These are phyloP conservation scores for Corbicula japonica DNA, from an alignment of 2,888 invertebrate species.

Conservation along the genomic window DNA sequence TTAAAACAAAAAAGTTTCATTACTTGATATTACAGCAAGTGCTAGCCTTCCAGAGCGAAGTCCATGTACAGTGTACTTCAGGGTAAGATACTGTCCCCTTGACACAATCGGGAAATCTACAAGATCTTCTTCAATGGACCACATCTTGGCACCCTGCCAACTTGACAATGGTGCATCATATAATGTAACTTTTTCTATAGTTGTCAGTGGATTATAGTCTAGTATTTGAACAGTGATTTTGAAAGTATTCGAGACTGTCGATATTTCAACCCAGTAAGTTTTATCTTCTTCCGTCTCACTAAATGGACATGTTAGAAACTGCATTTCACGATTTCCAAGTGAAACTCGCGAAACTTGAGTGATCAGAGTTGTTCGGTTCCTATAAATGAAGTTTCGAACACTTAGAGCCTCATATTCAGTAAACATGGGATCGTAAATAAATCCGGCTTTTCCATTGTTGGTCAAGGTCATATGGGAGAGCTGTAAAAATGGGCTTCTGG, in stretches of 20 bases:
- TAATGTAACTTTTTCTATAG: conserved; percentile 82
- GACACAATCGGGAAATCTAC: conserved; percentile 96
- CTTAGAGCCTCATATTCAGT: conserved; percentile 87
- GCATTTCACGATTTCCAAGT: conserved; percentile 69
- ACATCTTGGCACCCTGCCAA: conserved; percentile 64
- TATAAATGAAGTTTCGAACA: conserved; percentile 81
- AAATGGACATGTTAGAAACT: conserved; percentile 73
- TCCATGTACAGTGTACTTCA: conserved; percentile 81
- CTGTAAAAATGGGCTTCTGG: conserved; percentile 91
- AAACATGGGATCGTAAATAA: conserved; percentile 96
- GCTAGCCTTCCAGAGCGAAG: conserved; percentile 83
- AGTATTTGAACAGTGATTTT: conserved; percentile 81
- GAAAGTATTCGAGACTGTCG: conserved; percentile 42
- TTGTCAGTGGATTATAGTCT: conserved; percentile 84
- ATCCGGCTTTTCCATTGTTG: conserved; percentile 94
- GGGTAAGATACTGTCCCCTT: conserved; percentile 86
- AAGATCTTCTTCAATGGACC: conserved; percentile 90
- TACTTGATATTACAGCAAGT: conserved; percentile 83
- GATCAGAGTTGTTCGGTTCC: conserved; percentile 66
- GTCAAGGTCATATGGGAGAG: conserved; percentile 91
- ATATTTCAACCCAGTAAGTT: conserved; percentile 72
- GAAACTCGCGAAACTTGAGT: conserved; percentile 39
- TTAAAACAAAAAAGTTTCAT: too few relatives aligned
- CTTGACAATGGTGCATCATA: conserved; percentile 68
- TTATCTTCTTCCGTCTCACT: conserved; percentile 61